Percentiles rank a stretch among this genome's conserved stretches.
Conservation (phyloP, 2,888 invertebrate species). For the Stenodema calcarata region DNA sequence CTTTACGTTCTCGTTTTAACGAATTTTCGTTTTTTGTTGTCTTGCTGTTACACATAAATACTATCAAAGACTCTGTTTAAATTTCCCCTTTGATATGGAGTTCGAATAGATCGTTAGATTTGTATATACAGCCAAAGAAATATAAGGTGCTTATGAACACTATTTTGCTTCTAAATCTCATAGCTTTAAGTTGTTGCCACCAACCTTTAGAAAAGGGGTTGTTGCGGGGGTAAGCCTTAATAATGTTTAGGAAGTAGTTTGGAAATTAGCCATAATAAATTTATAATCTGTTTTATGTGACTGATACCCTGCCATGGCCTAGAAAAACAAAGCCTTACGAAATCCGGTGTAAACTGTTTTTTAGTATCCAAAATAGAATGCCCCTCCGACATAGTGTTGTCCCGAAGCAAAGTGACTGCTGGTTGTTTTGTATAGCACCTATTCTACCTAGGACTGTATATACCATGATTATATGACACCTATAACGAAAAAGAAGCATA, state of each 20-base stretch:
- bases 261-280: slow-evolving; percentile 46
- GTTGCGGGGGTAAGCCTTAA: slow-evolving; percentile 40
- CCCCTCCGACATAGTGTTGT: slow-evolving; percentile 22
- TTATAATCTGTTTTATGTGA: slow-evolving; percentile 37
- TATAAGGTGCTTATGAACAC: slow-evolving; percentile 53
- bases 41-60: background rate
- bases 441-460: slow-evolving; percentile 51
- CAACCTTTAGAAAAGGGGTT: slow-evolving; percentile 41
- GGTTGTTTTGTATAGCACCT: slow-evolving; percentile 48
- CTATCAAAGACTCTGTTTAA: slow-evolving; percentile 39
- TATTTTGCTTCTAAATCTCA: slow-evolving; percentile 53
- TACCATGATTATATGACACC: slow-evolving; percentile 38
- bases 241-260: slow-evolving; percentile 38
- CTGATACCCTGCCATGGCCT: slow-evolving; percentile 45
- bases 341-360: slow-evolving; percentile 24
- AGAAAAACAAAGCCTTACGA: slow-evolving; percentile 35
- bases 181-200: slow-evolving; percentile 52
- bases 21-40: background rate
- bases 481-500: slow-evolving; percentile 17
- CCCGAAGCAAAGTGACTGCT: slow-evolving; percentile 34
- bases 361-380: background rate
- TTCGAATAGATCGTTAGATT: slow-evolving; percentile 41
- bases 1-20: background rate
- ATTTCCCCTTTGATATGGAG: slow-evolving; percentile 52
- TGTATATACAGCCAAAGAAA: slow-evolving; percentile 55